Evolutionary conservation across 2,888 invertebrate genomes (phyloP), one percentile per base, ranked within the genome.

Genomic region (Cataglyphis rosenhaueri): DNA sequence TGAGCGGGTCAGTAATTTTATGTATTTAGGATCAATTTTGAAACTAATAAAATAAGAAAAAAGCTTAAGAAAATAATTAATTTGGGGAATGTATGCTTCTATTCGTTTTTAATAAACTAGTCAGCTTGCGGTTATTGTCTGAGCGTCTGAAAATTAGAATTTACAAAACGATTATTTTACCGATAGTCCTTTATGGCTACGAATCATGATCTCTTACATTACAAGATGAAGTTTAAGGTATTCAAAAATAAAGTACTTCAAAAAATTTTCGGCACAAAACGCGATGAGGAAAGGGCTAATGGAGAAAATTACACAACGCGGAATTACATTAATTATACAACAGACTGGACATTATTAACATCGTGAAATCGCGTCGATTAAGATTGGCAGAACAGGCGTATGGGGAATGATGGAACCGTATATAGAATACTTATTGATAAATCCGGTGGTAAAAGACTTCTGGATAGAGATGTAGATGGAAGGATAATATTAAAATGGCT

Each of bases 1-100:
- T 32, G 32, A 32, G 10, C 59, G 59, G 59, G 59, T 59, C 59
- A 59, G 12, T 2, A 59, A 29, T 59, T 59, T 59, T 29, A 59
- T 3, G 21, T 25, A 59, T 25, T 59, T 59, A 29, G 25, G 25
- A 4, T 59, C 59, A 1, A 61, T 61, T 29, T 0, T 61, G 18
- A 61, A 32, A 61, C 59, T 61, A 32, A 61, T 29, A 32, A 61
- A 61, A 61, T 61, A 61, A 61, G 32, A 61, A 15, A 61, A 61
- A 15, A 61, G 29, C 15, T 61, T 12, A 61, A 25, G 59, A 61
- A 32, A 61, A 61, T 32, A 32, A 32, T 61, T 32, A 61, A 61
- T 29, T 61, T 32, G 61, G 35, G 61, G 32, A 61, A 61, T 61
- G 61, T 9, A 0, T 61, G 61, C 32, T 61, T 61, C 8, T 61